Percentiles rank a stretch among this genome's conserved stretches.
These are phyloP conservation scores for Proctacanthus coquilletti DNA, from an alignment of 1,140 invertebrate species.

Conservation along the genomic window DNA sequence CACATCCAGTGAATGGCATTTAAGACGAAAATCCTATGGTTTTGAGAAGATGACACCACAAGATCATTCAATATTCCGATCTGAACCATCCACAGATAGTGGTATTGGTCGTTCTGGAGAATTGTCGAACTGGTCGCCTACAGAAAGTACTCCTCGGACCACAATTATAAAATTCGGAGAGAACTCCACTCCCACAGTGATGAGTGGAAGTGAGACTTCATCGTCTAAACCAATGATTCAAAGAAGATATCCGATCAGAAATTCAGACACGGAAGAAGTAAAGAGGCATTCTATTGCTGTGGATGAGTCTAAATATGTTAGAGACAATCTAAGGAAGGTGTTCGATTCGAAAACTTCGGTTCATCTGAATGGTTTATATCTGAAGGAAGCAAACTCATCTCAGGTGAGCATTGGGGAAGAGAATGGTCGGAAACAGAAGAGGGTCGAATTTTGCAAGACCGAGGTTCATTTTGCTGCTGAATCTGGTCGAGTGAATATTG, in stretches of 20 bases:
- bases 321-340: conserved; percentile 15
- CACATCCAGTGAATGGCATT: conserved; percentile 43
- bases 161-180: conserved; percentile 23
- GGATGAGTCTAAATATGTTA: conserved; percentile 36
- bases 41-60: conserved; percentile 47
- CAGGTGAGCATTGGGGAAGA: conserved; percentile 12
- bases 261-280: conserved; percentile 18
- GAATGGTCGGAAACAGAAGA: conserved; percentile 37
- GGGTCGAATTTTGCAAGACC: conserved; percentile 71
- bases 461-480: conserved; percentile 75
- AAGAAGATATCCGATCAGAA: background rate
- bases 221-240: background rate
- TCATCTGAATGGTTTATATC: conserved; percentile 19
- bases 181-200: conserved; percentile 1
- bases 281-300: conserved; percentile 42
- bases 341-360: conserved; percentile 4
- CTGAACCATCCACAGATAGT: conserved; percentile 54
- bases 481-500: conserved; percentile 65
- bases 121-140: conserved; percentile 35
- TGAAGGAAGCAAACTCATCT: conserved; percentile 2
- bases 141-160: conserved; percentile 9
- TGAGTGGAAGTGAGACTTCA: background rate
- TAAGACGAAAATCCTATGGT: conserved; percentile 52
- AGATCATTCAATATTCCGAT: conserved; percentile 31
- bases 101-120: conserved; percentile 52